These are phyloP conservation scores for Sericinus montela DNA, from an alignment of 2,888 invertebrate genomes.

Conservation along the genomic window DNA sequence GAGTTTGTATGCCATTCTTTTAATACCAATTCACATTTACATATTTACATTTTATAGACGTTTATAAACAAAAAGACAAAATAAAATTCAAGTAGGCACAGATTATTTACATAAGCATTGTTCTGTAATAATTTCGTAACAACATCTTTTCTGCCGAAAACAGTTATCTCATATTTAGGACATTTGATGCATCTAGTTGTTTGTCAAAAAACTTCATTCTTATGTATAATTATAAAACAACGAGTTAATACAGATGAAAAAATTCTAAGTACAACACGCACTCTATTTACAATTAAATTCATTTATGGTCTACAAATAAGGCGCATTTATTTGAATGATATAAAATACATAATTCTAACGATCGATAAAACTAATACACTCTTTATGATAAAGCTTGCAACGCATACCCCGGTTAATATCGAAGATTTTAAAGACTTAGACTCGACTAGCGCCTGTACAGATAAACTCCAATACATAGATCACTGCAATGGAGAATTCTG, in stretches of 20 bases:
- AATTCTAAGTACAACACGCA: conserved; percentile 11
- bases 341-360: conserved; percentile 2
- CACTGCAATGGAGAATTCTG: conserved; percentile 23
- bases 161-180: not conserved
- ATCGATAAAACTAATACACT: conserved; percentile 29
- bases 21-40: conserved; percentile 4
- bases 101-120: conserved; percentile 3
- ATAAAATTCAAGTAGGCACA: conserved; percentile 9
- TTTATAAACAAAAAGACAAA: not conserved
- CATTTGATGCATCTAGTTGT: not conserved
- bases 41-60: conserved; percentile 11
- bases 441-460: conserved; percentile 46
- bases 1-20: not conserved
- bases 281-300: conserved; percentile 8
- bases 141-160: not conserved
- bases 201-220: not conserved
- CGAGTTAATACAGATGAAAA: conserved; percentile 5
- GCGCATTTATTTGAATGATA: conserved; percentile 1
- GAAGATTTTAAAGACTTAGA: conserved; percentile 44
- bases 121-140: not conserved
- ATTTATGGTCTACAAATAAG: conserved; percentile 8
- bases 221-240: not conserved
- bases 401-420: conserved; percentile 26
- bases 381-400: conserved; percentile 25
- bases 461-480: conserved; percentile 19